Conservation (phyloP, 2,797 vertebrate genomes). For the Pangasius larnaudii region DNA sequence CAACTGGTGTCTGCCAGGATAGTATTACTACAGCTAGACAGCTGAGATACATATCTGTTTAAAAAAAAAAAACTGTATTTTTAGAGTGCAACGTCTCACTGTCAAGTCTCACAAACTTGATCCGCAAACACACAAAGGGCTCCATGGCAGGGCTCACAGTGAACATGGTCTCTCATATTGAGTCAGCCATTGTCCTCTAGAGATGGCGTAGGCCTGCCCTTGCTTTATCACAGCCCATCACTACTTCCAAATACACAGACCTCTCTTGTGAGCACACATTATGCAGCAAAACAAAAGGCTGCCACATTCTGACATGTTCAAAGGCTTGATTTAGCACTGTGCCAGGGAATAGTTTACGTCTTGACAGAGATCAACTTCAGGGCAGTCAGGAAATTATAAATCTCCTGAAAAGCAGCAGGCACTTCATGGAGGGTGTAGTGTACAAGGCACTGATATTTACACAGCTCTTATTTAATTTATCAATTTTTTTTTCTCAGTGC, state of each 20-base stretch:
- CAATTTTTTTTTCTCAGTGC: background rate
- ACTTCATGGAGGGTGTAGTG: background rate
- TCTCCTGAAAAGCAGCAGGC: background rate
- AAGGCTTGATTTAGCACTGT: conserved; percentile 74
- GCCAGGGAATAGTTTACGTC: conserved; percentile 68
- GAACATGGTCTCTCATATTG: conserved; percentile 71
- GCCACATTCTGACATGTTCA: conserved; percentile 78
- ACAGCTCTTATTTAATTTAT: background rate
- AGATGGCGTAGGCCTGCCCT: conserved; percentile 82
- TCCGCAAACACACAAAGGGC: conserved; percentile 68
- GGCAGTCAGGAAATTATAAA: background rate
- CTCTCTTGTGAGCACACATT: conserved; percentile 79
- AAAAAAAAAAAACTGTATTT: conserved; percentile 58
- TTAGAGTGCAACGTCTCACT: conserved; percentile 63
- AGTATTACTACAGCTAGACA: background rate
- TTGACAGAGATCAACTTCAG: conserved; percentile 50
- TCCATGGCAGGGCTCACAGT: conserved; percentile 69
- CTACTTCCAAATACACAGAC: conserved; percentile 75
- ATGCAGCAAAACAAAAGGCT: conserved; percentile 76
- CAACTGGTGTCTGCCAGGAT: background rate
- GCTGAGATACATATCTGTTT: conserved; percentile 18
- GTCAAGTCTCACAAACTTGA: conserved; percentile 57
- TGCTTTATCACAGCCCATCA: conserved; percentile 77
- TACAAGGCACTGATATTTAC: background rate
- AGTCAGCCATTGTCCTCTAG: conserved; percentile 78